phyloP scores from a whole-genome alignment of 2,797 vertebrate genomes.

The Lagorchestes hirsutus region DNA sequence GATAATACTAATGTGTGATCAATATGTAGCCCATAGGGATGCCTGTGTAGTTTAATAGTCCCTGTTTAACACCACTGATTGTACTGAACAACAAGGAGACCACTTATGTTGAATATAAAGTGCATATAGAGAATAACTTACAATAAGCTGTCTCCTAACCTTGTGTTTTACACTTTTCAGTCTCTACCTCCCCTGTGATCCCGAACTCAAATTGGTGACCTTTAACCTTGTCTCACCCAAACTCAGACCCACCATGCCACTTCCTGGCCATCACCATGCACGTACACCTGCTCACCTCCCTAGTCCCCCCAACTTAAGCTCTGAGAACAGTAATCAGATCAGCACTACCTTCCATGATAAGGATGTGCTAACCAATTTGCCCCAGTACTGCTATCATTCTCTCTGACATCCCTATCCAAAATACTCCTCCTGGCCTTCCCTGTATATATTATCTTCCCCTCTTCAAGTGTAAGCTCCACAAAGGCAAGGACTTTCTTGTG shows the following conservation, averaged over 20 bases:
- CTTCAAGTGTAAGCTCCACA: background rate
- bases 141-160: background rate
- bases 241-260: background rate
- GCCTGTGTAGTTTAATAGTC: background rate
- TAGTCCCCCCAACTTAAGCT: background rate
- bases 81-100: background rate
- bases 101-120: background rate
- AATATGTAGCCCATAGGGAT: background rate
- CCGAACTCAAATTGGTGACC: background rate
- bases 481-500: background rate
- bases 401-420: background rate
- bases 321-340: background rate
- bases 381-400: too few species aligned
- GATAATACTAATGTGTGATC: background rate
- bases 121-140: background rate
- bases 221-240: background rate
- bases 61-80: background rate
- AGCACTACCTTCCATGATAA: background rate
- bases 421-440: too few species aligned
- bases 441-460: background rate
- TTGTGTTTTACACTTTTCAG: background rate
- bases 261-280: background rate
- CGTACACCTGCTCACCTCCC: background rate
- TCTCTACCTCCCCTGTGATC: background rate
- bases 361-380: background rate